Conservation (phyloP, 2,888 invertebrate genomes). For the Drosophila helvetica region DNA sequence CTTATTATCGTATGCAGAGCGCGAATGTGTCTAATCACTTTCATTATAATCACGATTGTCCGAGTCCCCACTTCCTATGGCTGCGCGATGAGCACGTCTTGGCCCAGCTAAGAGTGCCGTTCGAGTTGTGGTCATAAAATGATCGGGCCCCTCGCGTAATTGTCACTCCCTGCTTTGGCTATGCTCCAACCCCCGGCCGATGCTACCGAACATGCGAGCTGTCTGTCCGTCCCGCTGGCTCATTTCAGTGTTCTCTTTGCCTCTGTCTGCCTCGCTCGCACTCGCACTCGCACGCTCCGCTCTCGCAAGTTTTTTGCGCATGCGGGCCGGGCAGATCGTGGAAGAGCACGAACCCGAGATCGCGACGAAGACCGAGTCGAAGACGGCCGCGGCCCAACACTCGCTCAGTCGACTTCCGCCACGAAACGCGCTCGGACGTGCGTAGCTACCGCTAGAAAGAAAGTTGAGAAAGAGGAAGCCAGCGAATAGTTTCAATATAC, state of each 20-base stretch:
- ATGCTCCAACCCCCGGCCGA: not conserved
- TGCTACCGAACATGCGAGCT: conserved; percentile 18
- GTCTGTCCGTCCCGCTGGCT: conserved; percentile 13
- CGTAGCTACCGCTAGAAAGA: conserved; percentile 27
- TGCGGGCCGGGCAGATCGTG: conserved; percentile 46
- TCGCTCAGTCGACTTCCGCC: conserved; percentile 82
- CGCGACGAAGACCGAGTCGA: conserved; percentile 35
- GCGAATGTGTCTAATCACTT: conserved; percentile 35
- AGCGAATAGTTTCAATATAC: conserved; percentile 38
- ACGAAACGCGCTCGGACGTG: conserved; percentile 82
- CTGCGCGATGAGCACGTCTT: conserved; percentile 26
- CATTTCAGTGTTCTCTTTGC: conserved; percentile 27
- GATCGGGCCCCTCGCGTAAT: conserved; percentile 13
- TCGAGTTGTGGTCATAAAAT: conserved; percentile 5
- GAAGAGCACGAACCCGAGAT: conserved; percentile 38
- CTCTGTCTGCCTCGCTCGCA: conserved; percentile 26
- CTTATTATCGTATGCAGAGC: conserved; percentile 16
- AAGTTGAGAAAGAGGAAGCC: conserved; percentile 5
- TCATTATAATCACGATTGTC: conserved; percentile 36
- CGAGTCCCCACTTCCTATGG: conserved; percentile 5
- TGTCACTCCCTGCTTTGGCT: not conserved
- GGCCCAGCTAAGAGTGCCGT: not conserved
- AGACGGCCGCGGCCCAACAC: conserved; percentile 20
- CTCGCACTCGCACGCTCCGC: conserved; percentile 1
- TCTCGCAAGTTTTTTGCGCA: conserved; percentile 44